phyloP scores from a whole-genome alignment of 2,113 vertebrate species.

The Callipepla californica region DNA sequence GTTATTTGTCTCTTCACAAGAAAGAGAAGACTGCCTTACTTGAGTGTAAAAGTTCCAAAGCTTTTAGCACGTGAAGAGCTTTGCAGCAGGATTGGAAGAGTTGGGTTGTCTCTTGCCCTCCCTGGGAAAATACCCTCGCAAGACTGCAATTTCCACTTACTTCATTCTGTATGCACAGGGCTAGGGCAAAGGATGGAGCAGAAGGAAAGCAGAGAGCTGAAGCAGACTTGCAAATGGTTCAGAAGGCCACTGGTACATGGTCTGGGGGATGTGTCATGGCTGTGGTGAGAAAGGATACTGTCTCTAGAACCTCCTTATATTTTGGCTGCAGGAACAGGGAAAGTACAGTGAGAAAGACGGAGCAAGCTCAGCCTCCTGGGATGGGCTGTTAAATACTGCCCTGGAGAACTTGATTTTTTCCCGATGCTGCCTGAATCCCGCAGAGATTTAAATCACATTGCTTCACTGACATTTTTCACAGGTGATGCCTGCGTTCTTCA shows the following conservation, averaged over 20 bases:
- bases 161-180: background rate
- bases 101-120: background rate
- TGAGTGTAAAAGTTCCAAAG: background rate
- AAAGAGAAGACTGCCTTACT: background rate
- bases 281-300: fast-evolving
- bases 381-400: slow-evolving; percentile 21
- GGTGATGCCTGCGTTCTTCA: slow-evolving; percentile 44
- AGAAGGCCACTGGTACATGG: background rate
- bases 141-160: background rate
- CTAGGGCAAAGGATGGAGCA: background rate
- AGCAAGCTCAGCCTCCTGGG: slow-evolving; percentile 7
- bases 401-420: slow-evolving; percentile 1
- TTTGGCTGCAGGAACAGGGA: background rate
- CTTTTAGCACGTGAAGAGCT: background rate
- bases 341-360: background rate
- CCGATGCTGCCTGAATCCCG: background rate
- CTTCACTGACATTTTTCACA: slow-evolving; percentile 36
- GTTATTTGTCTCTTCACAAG: background rate
- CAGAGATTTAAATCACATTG: background rate
- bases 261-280: background rate
- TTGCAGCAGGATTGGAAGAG: background rate
- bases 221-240: background rate
- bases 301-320: background rate
- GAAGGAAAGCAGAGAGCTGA: background rate
- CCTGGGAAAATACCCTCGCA: background rate